Base-by-base conservation (phyloP, 2,888 invertebrate genomes). In the Agrochola lychnidis region DNA sequence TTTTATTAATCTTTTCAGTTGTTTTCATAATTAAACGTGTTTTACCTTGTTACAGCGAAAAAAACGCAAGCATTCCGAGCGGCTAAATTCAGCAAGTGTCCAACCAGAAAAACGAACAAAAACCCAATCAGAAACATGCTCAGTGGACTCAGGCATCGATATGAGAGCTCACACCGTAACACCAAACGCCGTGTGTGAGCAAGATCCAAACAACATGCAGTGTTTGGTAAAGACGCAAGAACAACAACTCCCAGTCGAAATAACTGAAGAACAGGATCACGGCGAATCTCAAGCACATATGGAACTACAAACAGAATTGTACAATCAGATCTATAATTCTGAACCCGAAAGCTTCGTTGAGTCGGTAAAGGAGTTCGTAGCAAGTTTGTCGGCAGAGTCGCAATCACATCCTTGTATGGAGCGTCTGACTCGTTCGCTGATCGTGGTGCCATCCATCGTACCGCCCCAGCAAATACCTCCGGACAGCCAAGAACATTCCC, bases 91-190 rank as follows among this genome's bases (percentile, higher is more conserved):
- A 10, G 51, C 51, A 57, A 5, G 10, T n/a, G n/a, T 12, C 22
- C 51, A 77, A 59, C 57, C 40, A 72, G 66, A 66, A 74, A 83
- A 83, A 51, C 72, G 79, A 14, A 56, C 57, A 0, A 79, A 74
- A 57, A 72, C 69, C 6, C 40, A 14, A 22, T 80, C 80, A 9
- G 75, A 74, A 70, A 66, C 73, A 16, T 69, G 22, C n/a, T 73
- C 73, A 16, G 70, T 70, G 10, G 81, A 81, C 63, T 82, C 78
- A 0, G 82, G 82, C 70, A 61, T 82, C 48, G 73, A 76, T 19
- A 14, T 76, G 42, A 61, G 56, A 66, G 59, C 71, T 7, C 76
- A 62, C 36, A 62, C 64, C 12, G 48, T 66, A 14, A 70, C 74
- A 12, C 74, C 75, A 40, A 25, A 48, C 12, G 62, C 25, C 7